phyloP scores from a whole-genome alignment of 2,888 invertebrate genomes.

The Lydus trimaculatus region DNA sequence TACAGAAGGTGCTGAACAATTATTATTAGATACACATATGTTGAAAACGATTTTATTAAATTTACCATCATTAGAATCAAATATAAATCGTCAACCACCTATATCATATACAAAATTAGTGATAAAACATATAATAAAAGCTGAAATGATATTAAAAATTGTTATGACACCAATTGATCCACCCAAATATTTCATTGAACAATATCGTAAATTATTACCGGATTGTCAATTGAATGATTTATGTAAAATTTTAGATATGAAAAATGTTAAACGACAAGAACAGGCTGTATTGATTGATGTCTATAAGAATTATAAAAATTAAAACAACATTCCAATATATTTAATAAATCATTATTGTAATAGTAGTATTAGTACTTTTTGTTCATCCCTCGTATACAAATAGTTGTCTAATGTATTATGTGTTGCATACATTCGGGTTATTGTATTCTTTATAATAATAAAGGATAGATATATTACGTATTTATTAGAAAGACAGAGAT shows the following conservation, averaged over 20 bases:
- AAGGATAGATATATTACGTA: too few species aligned
- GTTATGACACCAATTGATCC: conserved; percentile 94
- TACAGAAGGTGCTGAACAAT: conserved; percentile 92
- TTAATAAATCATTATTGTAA: too few species aligned
- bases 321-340: too few species aligned
- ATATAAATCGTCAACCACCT: conserved; percentile 87
- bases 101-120: conserved; percentile 83
- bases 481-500: too few species aligned
- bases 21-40: conserved; percentile 93
- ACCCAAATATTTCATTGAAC: conserved; percentile 82
- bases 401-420: too few species aligned
- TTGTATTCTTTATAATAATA: too few species aligned
- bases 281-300: conserved; percentile 67
- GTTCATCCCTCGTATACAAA: too few species aligned
- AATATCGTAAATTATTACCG: conserved; percentile 88
- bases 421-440: too few species aligned
- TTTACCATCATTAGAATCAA: conserved; percentile 91
- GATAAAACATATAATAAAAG: conserved; percentile 87
- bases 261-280: conserved; percentile 71
- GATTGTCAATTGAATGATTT: conserved; percentile 91
- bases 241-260: conserved; percentile 95
- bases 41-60: conserved; percentile 93
- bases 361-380: too few species aligned
- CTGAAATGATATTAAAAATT: conserved; percentile 98
- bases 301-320: conserved; percentile 61